phyloP scores from a whole-genome alignment of 2,797 vertebrate species.

The Pipistrellus nathusii region DNA sequence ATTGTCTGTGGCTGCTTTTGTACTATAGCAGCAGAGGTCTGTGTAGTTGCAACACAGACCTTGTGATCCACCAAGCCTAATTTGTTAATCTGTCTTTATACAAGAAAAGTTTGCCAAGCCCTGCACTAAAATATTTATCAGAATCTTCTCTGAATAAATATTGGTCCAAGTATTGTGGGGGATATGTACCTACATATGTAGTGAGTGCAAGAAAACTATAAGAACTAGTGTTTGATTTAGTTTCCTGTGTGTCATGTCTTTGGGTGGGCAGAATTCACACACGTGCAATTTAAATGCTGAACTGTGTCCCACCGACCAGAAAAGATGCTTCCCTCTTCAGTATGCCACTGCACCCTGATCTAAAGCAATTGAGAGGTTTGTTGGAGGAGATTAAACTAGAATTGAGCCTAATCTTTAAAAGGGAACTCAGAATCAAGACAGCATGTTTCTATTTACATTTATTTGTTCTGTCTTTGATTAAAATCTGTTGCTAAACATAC shows the following conservation, averaged over 20 bases:
- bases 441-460: slow-evolving; percentile 22
- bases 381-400: slow-evolving; percentile 25
- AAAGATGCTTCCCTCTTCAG: neutral
- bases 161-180: slow-evolving; percentile 24
- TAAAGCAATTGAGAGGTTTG: slow-evolving; percentile 17
- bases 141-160: slow-evolving; percentile 56
- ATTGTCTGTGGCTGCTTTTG: slow-evolving; percentile 19
- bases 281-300: neutral
- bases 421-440: slow-evolving; percentile 14
- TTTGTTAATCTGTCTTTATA: slow-evolving; percentile 29
- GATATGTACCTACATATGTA: slow-evolving; percentile 18
- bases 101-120: neutral
- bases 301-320: neutral
- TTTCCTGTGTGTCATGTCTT: slow-evolving; percentile 34
- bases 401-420: slow-evolving; percentile 42
- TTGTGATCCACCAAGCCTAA: neutral
- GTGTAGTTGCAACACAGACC: neutral
- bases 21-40: neutral
- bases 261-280: neutral
- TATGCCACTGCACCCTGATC: neutral
- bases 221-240: neutral
- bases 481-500: neutral
- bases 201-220: neutral
- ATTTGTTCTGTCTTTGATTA: slow-evolving; percentile 13
- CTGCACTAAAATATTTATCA: slow-evolving; percentile 27